Base-by-base conservation (phyloP, 2,797 vertebrate species). In the Tapera naevia region DNA sequence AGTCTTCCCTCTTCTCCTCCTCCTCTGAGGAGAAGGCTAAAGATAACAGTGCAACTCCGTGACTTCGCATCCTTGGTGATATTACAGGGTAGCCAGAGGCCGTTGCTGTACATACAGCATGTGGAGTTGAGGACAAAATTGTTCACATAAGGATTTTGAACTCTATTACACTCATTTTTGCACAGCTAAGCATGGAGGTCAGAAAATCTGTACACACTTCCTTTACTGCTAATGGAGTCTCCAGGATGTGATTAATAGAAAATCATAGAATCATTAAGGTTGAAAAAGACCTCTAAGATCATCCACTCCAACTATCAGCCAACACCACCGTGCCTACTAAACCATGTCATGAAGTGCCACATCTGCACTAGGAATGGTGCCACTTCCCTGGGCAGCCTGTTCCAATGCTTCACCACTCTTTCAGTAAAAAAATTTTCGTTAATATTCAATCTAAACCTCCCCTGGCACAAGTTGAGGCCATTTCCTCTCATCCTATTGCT, bases 1-100 rank as follows among this genome's bases (percentile, higher is more conserved):
- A 95, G 73, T 87, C 91, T 17, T 75, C 70, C 91, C 41, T 82
- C 71, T 62, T 33, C 70, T 87, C 11, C 67, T 89, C 33, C 86
- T 79, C 60, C 80, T 86, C 18, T 83, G 78, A 48, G 33, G 28
- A 76, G 81, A n/a, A 54, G 19, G 86, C 91, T 91, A 58, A 75
- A 74, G 74, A 62, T 70, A 80, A 57, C 0, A 10, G 53, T 35
- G 85, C 74, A 58, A 72, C 48, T 61, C 45, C 23, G 71, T 53
- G 28, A 62, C 41, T 18, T 58, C 2, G 5, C 65, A 87, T 60
- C 79, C 62, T 85, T 62, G 51, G 79, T 69, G 61, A 64, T 28
- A 13, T 16, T 1, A 32, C 10, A 8, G 12, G 0, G n/a, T 50
- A 71, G 72, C 54, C 72, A 50, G 46, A 79, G 16, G 11, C 27